Conservation (phyloP, 2,888 invertebrate species). For the Tipula confusa region DNA sequence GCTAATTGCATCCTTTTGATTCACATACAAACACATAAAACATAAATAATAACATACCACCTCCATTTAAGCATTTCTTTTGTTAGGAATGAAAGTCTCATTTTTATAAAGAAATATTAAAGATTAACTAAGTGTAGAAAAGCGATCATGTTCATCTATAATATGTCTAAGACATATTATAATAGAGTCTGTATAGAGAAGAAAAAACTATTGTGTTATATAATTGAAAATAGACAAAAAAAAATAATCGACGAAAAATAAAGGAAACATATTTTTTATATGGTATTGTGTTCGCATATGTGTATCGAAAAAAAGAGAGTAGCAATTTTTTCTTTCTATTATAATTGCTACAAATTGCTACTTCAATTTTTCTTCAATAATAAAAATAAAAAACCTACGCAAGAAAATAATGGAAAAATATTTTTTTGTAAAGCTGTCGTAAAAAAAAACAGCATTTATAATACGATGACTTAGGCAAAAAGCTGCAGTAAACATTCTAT, state of each 20-base stretch:
- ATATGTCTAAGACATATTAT: no score
- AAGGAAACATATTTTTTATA: neutral
- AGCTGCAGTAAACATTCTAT: neutral
- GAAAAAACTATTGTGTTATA: neutral
- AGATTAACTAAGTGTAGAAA: constrained; percentile 6
- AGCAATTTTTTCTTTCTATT: neutral
- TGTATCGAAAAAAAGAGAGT: neutral
- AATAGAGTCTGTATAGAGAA: no score
- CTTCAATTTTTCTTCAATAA: neutral
- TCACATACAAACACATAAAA: neutral
- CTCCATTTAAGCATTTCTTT: neutral
- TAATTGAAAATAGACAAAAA: neutral
- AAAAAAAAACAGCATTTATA: neutral
- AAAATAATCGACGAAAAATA: neutral
- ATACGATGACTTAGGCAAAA: neutral
- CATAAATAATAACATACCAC: neutral
- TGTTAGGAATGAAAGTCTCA: neutral
- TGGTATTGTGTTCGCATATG: neutral
- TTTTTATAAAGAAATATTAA: neutral
- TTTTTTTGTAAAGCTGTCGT: neutral
- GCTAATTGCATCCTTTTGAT: neutral
- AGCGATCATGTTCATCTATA: neutral
- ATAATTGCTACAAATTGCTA: neutral
- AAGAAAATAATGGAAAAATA: neutral
- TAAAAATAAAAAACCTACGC: neutral